phyloP scores from a whole-genome alignment of 2,888 invertebrate genomes.

The Drosophila antonietae region DNA sequence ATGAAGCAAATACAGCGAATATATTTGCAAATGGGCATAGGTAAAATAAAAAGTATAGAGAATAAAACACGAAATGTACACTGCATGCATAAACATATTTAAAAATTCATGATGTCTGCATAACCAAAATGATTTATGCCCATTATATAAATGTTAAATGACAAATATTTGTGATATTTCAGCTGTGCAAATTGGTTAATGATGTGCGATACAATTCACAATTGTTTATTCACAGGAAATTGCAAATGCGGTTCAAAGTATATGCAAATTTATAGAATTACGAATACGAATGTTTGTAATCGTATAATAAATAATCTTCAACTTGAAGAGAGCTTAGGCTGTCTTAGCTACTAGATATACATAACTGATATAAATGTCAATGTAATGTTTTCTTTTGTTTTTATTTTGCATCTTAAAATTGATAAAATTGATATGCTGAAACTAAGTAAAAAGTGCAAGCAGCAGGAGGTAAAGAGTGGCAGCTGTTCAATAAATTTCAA shows the following conservation, averaged over 20 bases:
- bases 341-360: neutral
- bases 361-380: neutral
- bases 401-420: neutral
- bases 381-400: neutral
- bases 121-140: conserved; percentile 5
- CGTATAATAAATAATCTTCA: neutral
- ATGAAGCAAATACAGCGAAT: conserved; percentile 18
- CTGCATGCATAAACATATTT: conserved; percentile 25
- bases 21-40: conserved; percentile 23
- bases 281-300: neutral
- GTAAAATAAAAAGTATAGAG: neutral
- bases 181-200: conserved; percentile 35
- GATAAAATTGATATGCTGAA: no score
- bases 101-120: conserved; percentile 43
- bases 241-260: neutral
- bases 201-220: conserved; percentile 19
- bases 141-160: conserved; percentile 16
- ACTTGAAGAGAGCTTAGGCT: neutral
- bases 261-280: neutral
- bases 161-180: conserved; percentile 17
- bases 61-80: neutral
- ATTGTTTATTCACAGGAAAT: neutral
- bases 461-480: neutral
- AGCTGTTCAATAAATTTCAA: neutral
- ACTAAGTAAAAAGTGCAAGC: neutral